Evolutionary conservation across 2,888 invertebrate genomes (phyloP), one percentile per base, ranked within the genome.

Genomic region (Gortyna flavago): DNA sequence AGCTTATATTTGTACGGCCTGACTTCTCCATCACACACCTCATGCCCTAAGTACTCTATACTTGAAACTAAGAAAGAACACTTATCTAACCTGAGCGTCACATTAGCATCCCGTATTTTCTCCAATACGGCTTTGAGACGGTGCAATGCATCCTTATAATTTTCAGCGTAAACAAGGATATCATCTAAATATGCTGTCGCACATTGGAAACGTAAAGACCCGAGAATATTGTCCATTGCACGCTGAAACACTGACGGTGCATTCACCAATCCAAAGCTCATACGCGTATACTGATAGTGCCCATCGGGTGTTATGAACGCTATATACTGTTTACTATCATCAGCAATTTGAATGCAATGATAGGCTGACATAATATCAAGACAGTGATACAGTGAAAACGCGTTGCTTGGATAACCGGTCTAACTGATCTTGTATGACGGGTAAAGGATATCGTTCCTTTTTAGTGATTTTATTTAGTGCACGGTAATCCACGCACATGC

Each of bases 231-330:
- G 5, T 48, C 57, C n/a, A 57, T 57, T 57, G 57, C 57, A n/a
- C 6, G 57, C 57, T 57, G 57, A 57, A 57, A 57, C n/a, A n/a
- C 57, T n/a, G 57, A 57, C 13, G 25, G 54, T 54, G 54, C 54
- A n/a, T n/a, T 57, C 54, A 57, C 54, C 25, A 57, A 57, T n/a
- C n/a, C 13, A n/a, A 57, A 65, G 38, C 65, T 65, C 65, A 41
- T 41, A 65, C 65, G 65, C n/a, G 41, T 65, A n/a, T 41, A 41
- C 8, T 65, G 65, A 9, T 65, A 65, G n/a, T 65, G 38, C 38
- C 64, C 25, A 64, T 64, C 64, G 38, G 64, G 64, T 38, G 25
- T 64, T 64, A 64, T 64, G 38, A 64, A 64, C 38, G 64, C 65
- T 38, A 38, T 65, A 65, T 64, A 38, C 25, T 64, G 64, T 64